A percentile compares a stretch with the other conserved stretches of the same genome.
These are phyloP conservation scores for Gymnogyps californianus DNA, from an alignment of 2,113 vertebrate genomes.

Conservation along the genomic window DNA sequence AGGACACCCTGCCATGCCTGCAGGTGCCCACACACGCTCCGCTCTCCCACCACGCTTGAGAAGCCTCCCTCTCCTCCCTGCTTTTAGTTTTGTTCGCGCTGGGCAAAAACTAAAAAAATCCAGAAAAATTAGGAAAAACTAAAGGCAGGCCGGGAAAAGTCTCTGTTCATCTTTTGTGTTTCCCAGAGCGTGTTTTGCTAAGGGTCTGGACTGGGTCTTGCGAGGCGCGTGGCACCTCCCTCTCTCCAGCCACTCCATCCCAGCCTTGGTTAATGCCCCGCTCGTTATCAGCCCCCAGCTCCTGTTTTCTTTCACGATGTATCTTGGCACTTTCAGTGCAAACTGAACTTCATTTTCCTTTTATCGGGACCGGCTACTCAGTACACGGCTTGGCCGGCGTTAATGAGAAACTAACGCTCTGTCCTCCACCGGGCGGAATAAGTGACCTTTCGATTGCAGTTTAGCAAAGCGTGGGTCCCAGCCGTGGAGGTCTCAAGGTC, in stretches of 20 bases:
- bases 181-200: neutral
- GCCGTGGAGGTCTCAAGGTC: accelerated
- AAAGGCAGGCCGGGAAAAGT: neutral
- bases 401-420: neutral
- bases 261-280: neutral
- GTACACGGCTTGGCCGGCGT: accelerated
- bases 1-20: neutral
- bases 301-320: neutral
- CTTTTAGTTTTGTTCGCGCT: neutral
- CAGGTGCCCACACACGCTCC: neutral
- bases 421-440: neutral
- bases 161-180: neutral
- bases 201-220: neutral
- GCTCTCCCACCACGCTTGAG: neutral
- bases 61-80: neutral
- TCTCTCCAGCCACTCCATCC: neutral
- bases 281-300: neutral
- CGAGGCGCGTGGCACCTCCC: accelerated
- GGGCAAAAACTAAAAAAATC: neutral
- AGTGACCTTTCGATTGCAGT: neutral
- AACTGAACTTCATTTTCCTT: neutral
- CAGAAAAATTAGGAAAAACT: neutral
- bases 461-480: neutral
- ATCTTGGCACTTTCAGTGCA: neutral
- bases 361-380: accelerated